A percentile compares a stretch with the other conserved stretches of the same genome.
phyloP scores from a whole-genome alignment of 1,140 invertebrate genomes.

The Chironomus tepperi region DNA sequence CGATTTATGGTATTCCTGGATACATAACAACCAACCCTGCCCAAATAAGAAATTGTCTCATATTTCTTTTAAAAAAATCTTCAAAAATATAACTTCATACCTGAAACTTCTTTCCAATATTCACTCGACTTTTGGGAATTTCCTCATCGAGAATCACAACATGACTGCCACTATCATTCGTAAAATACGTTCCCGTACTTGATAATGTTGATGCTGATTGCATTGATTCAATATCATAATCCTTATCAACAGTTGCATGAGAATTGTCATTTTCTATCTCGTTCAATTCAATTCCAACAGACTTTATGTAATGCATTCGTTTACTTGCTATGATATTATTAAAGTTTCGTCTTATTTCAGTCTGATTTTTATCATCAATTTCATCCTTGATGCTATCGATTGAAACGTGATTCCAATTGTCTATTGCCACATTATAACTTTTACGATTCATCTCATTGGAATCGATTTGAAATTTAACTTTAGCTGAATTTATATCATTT shows the following conservation, averaged over 20 bases:
- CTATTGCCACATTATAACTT: background rate
- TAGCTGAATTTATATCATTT: background rate
- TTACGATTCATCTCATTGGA: background rate
- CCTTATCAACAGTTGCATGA: too few relatives aligned
- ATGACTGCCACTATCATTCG: background rate
- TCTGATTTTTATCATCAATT: background rate
- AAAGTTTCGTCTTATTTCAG: background rate
- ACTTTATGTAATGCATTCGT: background rate
- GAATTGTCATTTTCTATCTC: background rate
- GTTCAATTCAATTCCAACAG: background rate
- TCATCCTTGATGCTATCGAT: background rate
- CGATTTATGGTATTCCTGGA: too few relatives aligned
- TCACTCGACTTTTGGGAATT: background rate
- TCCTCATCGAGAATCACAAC: background rate
- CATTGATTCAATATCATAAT: background rate
- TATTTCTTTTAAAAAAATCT: too few relatives aligned
- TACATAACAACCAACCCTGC: too few relatives aligned
- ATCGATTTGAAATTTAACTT: background rate
- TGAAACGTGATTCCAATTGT: background rate
- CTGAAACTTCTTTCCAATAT: background rate
- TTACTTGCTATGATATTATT: background rate
- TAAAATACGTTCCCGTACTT: background rate
- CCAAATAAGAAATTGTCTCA: too few relatives aligned
- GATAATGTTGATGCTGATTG: background rate
- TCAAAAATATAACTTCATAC: background rate